Conservation (phyloP, 2,888 invertebrate genomes). For the Unio delphinus region DNA sequence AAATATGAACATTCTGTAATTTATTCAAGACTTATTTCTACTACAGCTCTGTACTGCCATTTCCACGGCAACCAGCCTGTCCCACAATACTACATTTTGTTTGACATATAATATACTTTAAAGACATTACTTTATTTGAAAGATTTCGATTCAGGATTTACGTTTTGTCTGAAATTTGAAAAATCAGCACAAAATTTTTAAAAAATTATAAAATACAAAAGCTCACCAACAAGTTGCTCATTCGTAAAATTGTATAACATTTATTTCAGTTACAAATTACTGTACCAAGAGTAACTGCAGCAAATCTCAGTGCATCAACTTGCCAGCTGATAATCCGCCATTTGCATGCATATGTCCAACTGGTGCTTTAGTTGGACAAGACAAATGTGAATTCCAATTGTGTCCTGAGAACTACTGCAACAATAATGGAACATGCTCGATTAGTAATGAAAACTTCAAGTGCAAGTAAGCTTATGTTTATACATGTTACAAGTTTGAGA, state of each 20-base stretch:
- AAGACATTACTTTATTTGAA: no score
- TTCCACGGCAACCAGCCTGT: no score
- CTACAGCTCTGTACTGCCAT: no score
- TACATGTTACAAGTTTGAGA: not conserved
- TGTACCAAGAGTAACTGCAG: constrained; percentile 8
- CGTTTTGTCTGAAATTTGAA: no score
- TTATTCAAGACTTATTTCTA: no score
- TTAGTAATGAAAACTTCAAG: constrained; percentile 53
- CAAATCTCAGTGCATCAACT: constrained; percentile 69
- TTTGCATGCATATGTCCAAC: constrained; percentile 70
- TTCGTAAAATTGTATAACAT: not conserved
- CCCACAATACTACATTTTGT: no score
- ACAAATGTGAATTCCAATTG: constrained; percentile 36
- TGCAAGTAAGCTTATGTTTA: constrained; percentile 32
- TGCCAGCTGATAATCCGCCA: constrained; percentile 39
- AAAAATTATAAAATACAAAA: no score
- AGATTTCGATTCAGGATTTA: no score
- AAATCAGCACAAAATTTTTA: no score
- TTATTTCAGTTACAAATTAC: constrained; percentile 11
- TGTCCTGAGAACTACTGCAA: constrained; percentile 55
- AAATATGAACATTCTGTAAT: no score
- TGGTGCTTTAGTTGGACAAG: constrained; percentile 41
- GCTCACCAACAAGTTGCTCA: not conserved
- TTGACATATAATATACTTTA: no score
- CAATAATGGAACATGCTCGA: constrained; percentile 77